A percentile compares a stretch with the other conserved stretches of the same genome.
Evolutionary conservation across 2,888 invertebrate genomes (phyloP).

Genomic region (Nomada ferruginata): DNA sequence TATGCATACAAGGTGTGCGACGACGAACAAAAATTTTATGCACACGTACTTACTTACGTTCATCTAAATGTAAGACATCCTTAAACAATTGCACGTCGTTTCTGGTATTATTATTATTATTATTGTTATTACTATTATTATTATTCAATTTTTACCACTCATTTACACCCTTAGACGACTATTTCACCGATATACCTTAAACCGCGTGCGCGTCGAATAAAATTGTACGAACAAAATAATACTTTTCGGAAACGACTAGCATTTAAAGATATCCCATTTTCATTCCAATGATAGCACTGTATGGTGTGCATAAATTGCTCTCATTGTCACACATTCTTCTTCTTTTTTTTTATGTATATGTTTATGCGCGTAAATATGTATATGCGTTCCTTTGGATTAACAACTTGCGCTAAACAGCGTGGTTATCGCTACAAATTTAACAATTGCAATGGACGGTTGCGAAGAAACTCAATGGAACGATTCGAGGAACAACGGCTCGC

Average conservation of each 20-base stretch:
- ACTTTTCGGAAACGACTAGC: background rate
- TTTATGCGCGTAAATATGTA: constrained; percentile 24
- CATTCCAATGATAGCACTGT: background rate
- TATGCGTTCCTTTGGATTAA: constrained; percentile 58
- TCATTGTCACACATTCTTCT: constrained; percentile 13
- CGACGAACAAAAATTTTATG: constrained; percentile 12
- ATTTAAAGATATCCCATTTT: background rate
- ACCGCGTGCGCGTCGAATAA: background rate
- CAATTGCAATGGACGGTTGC: constrained; percentile 77
- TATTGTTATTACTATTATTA: too few relatives aligned
- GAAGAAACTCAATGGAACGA: constrained; percentile 66
- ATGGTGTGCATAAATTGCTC: constrained; percentile 32
- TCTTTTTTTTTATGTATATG: constrained; percentile 48
- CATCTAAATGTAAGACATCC: background rate
- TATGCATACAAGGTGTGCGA: constrained; percentile 40
- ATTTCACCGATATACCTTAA: too few relatives aligned
- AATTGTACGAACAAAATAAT: background rate
- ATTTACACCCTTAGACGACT: background rate
- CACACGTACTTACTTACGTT: background rate
- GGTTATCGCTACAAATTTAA: constrained; percentile 72
- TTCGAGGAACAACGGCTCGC: constrained; percentile 51
- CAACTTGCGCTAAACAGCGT: constrained; percentile 67
- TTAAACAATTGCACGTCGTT: background rate
- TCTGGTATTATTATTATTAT: too few relatives aligned
- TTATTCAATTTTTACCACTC: background rate